Evolutionary conservation across 2,113 vertebrate species (phyloP).

Genomic region (human (Homo sapiens)): DNA sequence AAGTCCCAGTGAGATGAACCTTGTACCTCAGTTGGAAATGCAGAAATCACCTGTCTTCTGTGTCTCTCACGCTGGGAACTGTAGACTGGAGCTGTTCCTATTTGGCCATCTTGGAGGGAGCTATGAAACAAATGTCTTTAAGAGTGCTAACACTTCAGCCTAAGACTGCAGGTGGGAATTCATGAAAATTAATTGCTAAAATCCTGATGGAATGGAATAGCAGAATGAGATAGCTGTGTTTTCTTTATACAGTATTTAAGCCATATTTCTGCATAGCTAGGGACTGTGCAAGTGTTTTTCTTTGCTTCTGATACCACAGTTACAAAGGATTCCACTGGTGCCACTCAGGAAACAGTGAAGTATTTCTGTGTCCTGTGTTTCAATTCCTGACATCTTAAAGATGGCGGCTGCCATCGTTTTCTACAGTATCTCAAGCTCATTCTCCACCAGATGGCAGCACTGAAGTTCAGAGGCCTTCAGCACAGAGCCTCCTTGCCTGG

Average conservation of each 20-base stretch:
- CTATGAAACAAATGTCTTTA: neutral
- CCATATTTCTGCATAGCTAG: neutral
- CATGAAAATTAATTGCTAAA: neutral
- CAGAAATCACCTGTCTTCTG: no score
- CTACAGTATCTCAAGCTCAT: neutral
- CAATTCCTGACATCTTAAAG: neutral
- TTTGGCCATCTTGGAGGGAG: no score
- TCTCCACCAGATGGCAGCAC: constrained; percentile 65
- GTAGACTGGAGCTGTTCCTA: no score
- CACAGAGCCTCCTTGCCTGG: neutral
- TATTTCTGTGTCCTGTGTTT: fast-evolving
- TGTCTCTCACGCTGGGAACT: no score
- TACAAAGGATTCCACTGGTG: neutral
- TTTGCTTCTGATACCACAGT: neutral
- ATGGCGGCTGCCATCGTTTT: neutral
- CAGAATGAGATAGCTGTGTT: neutral
- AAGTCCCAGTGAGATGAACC: no score
- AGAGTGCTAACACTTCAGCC: neutral
- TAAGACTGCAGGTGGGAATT: neutral
- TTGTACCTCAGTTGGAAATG: no score
- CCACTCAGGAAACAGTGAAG: neutral
- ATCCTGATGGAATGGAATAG: neutral
- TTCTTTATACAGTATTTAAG: neutral
- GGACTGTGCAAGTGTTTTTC: no score
- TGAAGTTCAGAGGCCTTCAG: neutral